A percentile compares a stretch with the other conserved stretches of the same genome.
Evolutionary conservation across 2,797 vertebrate genomes (phyloP).

Genomic region (Dendrocincla fuliginosa): DNA sequence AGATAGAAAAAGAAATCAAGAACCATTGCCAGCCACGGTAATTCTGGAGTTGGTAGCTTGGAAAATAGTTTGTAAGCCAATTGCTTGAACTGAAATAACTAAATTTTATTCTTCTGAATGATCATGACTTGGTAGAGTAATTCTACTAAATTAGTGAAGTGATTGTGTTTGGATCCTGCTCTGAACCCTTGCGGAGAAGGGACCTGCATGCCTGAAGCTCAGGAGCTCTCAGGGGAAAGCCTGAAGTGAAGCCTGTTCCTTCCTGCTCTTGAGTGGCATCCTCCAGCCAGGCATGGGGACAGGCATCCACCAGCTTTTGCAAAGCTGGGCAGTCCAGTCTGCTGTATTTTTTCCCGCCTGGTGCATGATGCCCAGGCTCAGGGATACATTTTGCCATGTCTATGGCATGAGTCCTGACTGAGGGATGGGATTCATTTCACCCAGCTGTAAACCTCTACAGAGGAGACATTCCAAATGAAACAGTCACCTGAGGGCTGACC

Average conservation of each 20-base stretch:
- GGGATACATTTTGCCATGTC: neutral
- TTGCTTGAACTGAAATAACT: neutral
- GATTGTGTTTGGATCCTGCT: neutral
- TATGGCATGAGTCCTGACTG: neutral
- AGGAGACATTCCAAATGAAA: neutral
- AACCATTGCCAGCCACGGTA: neutral
- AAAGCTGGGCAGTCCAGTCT: accelerated
- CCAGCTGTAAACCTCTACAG: neutral
- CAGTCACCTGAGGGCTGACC: neutral
- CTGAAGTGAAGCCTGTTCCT: neutral
- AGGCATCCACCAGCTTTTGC: neutral
- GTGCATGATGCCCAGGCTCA: neutral
- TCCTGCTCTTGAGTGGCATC: neutral
- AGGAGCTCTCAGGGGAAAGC: neutral
- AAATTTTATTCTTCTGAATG: neutral
- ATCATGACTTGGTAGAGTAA: neutral
- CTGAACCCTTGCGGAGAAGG: neutral
- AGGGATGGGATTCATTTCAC: neutral
- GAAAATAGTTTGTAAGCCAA: neutral
- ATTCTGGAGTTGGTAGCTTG: neutral
- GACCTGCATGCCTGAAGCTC: neutral
- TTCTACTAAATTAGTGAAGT: neutral
- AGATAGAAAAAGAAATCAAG: slow-evolving; percentile 3
- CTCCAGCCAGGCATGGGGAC: neutral
- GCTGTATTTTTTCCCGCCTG: neutral